Evolutionary conservation across 2,113 vertebrate genomes (phyloP).

Genomic region (Lasiurus borealis): DNA sequence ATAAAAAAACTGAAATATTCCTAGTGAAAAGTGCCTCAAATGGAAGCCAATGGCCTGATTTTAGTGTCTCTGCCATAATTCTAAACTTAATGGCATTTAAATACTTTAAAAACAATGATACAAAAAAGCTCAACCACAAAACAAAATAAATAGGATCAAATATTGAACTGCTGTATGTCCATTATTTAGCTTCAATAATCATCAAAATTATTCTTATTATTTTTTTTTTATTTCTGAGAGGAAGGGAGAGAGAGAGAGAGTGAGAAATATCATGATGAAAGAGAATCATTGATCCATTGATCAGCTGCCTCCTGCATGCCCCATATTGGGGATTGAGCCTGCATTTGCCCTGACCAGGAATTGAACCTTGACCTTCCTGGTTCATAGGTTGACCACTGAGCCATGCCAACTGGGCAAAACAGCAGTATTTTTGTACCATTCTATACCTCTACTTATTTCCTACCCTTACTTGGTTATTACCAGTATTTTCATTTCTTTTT

Average conservation of each 20-base stretch:
- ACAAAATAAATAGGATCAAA: slow-evolving; percentile 2
- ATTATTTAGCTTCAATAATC: neutral
- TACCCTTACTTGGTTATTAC: neutral
- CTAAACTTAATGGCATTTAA: neutral
- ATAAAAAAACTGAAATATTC: slow-evolving; percentile 15
- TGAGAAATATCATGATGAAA: too few relatives aligned
- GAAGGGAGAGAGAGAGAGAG: too few relatives aligned
- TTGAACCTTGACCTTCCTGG: too few relatives aligned
- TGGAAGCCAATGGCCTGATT: neutral
- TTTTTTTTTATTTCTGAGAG: too few relatives aligned
- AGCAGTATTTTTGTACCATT: neutral
- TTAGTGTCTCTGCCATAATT: neutral
- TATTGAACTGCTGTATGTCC: neutral
- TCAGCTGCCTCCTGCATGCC: too few relatives aligned
- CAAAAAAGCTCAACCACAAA: neutral
- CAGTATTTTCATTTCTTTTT: too few relatives aligned
- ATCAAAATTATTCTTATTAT: neutral
- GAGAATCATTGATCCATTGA: too few relatives aligned
- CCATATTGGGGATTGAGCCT: too few relatives aligned
- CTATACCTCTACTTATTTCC: neutral
- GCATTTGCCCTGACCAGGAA: too few relatives aligned
- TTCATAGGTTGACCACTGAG: too few relatives aligned
- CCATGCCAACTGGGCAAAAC: too few relatives aligned
- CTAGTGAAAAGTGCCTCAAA: neutral
- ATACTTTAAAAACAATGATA: slow-evolving; percentile 15